A percentile compares a stretch with the other conserved stretches of the same genome.
These are phyloP conservation scores for Muscicapa adusta DNA, from an alignment of 2,113 vertebrate species.

Conservation along the genomic window DNA sequence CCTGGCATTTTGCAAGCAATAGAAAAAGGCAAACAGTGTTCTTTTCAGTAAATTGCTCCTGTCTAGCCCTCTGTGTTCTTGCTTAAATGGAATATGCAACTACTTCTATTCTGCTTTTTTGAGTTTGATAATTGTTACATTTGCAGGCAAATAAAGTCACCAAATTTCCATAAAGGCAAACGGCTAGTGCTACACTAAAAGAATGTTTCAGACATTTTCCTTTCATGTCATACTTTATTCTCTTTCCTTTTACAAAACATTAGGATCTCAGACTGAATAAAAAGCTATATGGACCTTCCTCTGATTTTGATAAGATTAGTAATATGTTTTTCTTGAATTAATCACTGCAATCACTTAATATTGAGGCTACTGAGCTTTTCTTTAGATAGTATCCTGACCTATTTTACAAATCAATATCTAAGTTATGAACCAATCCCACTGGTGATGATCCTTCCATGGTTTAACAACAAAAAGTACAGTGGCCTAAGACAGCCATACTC, in stretches of 20 bases:
- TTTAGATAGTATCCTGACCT: neutral
- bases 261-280: neutral
- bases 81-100: neutral
- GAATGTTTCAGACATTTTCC: neutral
- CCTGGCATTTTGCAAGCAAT: conserved; percentile 17
- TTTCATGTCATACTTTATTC: neutral
- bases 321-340: neutral
- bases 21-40: conserved; percentile 21
- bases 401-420: neutral
- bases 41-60: conserved; percentile 15
- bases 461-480: neutral
- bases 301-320: neutral
- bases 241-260: neutral
- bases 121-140: conserved; percentile 14
- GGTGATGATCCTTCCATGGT: neutral
- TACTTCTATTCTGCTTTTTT: neutral
- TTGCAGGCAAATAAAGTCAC: conserved; percentile 16
- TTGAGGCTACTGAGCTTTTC: neutral
- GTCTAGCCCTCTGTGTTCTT: neutral
- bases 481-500: neutral
- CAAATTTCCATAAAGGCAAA: neutral
- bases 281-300: neutral
- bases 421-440: neutral
- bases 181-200: neutral
- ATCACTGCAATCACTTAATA: neutral